Evolutionary conservation across 2,113 vertebrate genomes (phyloP), one percentile per base, ranked within the genome.

Genomic region (Alaudala cheleensis): DNA sequence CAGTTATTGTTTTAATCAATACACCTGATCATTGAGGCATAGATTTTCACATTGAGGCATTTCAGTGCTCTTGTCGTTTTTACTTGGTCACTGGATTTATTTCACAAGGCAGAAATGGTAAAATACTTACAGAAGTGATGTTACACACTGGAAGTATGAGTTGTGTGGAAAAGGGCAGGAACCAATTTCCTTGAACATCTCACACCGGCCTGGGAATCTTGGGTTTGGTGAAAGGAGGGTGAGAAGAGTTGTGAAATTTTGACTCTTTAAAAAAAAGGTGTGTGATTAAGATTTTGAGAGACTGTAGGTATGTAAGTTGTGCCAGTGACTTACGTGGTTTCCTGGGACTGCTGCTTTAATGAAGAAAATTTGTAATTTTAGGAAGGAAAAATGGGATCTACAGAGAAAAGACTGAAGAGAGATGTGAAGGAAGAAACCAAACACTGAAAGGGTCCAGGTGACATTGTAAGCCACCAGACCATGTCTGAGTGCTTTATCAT

Each of bases 1-100:
- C 29, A 67, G 3, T 45, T 22, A n/a, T 15, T 67, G 4, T 57
- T 93, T 66, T 57, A 29, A 39, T 50, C 37, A 73, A 21, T 33
- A 31, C 7, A 25, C 12, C 16, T 47, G 26, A 57, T 39, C 19
- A 51, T 9, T 0, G 0, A 56, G 47, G 57, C 17, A 58, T 3
- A 44, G 14, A 5, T 45, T 76, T 85, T 77, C 3, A 1, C 13
- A 50, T 23, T 33, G 40, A n/a, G 45, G 29, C 6, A 33, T 60
- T 83, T 77, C 34, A 54, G 8, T 61, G 26, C 5, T 60, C 15
- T 81, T 31, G 33, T 57, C 22, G 21, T 66, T 78, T 20, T 61
- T 58, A 12, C 33, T 54, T 8, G 19, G 64, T 47, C 19, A 40
- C 5, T 42, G 54, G 50, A 54, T 60, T 77, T 28, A 31, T 69